phyloP scores from a whole-genome alignment of 2,888 invertebrate genomes.

The Graphium colonna region DNA sequence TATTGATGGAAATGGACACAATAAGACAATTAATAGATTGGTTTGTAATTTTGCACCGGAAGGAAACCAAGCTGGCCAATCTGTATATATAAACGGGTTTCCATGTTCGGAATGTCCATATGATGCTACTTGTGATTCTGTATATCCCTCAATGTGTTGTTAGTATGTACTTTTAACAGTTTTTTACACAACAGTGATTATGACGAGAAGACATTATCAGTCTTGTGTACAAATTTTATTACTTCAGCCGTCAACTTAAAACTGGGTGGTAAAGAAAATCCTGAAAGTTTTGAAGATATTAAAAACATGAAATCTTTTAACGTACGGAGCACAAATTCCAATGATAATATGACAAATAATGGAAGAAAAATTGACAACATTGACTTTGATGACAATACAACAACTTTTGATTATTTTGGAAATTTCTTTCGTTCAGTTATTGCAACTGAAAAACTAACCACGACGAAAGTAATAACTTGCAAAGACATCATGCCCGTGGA shows the following conservation, averaged over 20 bases:
- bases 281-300: neutral
- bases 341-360: slow-evolving; percentile 4
- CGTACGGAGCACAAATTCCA: neutral
- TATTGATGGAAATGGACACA: slow-evolving; percentile 28
- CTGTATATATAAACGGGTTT: slow-evolving; percentile 51
- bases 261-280: neutral
- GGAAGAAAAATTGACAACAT: neutral
- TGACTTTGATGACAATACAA: slow-evolving; percentile 35
- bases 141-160: slow-evolving; percentile 53
- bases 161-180: slow-evolving; percentile 29
- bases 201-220: too few relatives aligned
- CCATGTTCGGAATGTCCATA: slow-evolving; percentile 55
- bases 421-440: slow-evolving; percentile 46
- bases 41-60: slow-evolving; percentile 67
- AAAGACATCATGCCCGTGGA: slow-evolving; percentile 55
- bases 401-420: slow-evolving; percentile 54
- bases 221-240: neutral
- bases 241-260: neutral
- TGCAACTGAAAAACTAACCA: slow-evolving; percentile 33
- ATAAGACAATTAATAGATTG: slow-evolving; percentile 56
- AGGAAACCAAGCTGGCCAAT: slow-evolving; percentile 48
- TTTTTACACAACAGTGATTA: too few relatives aligned
- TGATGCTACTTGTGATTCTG: slow-evolving; percentile 42
- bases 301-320: neutral
- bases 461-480: slow-evolving; percentile 41